phyloP scores from a whole-genome alignment of 2,888 invertebrate genomes.

The Tortrix viridana region DNA sequence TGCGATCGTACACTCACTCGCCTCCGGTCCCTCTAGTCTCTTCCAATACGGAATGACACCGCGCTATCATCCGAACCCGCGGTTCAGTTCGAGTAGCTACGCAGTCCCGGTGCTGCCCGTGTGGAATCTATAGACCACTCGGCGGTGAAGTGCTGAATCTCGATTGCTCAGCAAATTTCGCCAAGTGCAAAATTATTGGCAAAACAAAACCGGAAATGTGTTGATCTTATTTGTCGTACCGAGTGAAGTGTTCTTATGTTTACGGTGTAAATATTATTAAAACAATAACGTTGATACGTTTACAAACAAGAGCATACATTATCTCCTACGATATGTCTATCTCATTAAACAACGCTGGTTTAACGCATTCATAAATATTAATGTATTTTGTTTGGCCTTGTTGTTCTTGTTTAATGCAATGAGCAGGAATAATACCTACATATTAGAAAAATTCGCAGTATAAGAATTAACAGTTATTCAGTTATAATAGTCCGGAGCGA shows the following conservation, averaged over 20 bases:
- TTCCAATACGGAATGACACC: conserved; percentile 46
- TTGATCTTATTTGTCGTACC: conserved; percentile 45
- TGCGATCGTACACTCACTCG: conserved; percentile 62
- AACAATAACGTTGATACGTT: conserved; percentile 54
- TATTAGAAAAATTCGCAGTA: conserved; percentile 10
- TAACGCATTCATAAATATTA: conserved; percentile 46
- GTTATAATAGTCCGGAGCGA: neutral
- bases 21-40: conserved; percentile 76
- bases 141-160: conserved; percentile 30
- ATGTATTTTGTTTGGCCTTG: conserved; percentile 43
- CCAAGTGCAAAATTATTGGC: conserved; percentile 41
- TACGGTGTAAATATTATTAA: conserved; percentile 41
- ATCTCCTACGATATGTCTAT: conserved; percentile 48
- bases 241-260: conserved; percentile 29
- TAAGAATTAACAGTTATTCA: neutral
- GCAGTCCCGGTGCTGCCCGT: conserved; percentile 12
- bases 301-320: conserved; percentile 54
- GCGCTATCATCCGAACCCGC: conserved; percentile 42
- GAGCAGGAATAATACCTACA: conserved; percentile 37
- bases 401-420: conserved; percentile 38
- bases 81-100: neutral
- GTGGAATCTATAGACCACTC: conserved; percentile 5
- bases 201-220: conserved; percentile 56
- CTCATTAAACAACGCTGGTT: conserved; percentile 48
- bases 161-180: conserved; percentile 24